A percentile compares a stretch with the other conserved stretches of the same genome.
Conservation (phyloP, 2,888 invertebrate genomes). For the Phengaris arion region DNA sequence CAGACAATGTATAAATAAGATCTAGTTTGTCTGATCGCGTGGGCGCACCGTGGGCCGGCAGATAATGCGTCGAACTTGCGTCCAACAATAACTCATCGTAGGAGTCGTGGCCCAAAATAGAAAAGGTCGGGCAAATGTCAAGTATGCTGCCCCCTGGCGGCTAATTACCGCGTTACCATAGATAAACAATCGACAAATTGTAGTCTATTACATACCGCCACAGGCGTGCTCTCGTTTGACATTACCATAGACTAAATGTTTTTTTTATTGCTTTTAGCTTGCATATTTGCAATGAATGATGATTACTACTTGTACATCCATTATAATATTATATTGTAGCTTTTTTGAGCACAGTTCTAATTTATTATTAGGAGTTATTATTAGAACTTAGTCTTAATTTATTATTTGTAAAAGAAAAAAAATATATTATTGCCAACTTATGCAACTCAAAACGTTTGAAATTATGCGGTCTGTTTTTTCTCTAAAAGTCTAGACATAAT, state of each 20-base stretch:
- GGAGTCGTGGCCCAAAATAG: slow-evolving; percentile 66
- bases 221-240: slow-evolving; percentile 32
- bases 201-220: slow-evolving; percentile 37
- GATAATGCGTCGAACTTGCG: slow-evolving; percentile 54
- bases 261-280: background rate
- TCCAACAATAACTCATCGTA: slow-evolving; percentile 57
- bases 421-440: background rate
- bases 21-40: slow-evolving; percentile 69
- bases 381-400: too few species aligned
- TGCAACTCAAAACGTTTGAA: background rate
- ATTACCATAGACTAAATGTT: background rate
- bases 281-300: background rate
- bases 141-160: slow-evolving; percentile 53
- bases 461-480: background rate
- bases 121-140: slow-evolving; percentile 76
- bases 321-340: too few species aligned
- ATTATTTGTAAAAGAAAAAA: too few species aligned
- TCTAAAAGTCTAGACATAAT: slow-evolving; percentile 14
- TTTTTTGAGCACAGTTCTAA: too few species aligned
- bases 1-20: slow-evolving; percentile 50
- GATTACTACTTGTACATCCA: too few species aligned
- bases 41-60: slow-evolving; percentile 50
- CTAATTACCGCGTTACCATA: slow-evolving; percentile 40
- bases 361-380: too few species aligned
- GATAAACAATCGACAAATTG: slow-evolving; percentile 44